Conservation (phyloP, 1,140 invertebrate species). For the Phthorimaea operculella region DNA sequence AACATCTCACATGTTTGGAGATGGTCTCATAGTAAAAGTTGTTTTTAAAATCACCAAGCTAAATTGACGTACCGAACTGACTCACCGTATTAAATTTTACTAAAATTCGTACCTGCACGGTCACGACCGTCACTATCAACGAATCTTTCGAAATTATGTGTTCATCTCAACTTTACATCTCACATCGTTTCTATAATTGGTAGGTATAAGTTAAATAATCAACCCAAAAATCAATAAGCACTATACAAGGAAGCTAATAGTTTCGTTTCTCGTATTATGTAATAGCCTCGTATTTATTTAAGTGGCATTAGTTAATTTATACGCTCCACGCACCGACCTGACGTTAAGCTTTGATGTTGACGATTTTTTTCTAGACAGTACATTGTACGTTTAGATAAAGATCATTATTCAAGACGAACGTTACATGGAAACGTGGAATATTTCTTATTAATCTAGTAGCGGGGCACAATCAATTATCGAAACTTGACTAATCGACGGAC, state of each 20-base stretch:
- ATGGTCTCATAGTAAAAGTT: no score
- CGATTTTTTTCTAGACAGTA: constrained; percentile 2
- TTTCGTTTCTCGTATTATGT: not conserved
- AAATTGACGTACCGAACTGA: no score
- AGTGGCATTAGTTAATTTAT: constrained; percentile 2
- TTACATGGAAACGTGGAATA: constrained; percentile 37
- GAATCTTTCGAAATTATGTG: no score
- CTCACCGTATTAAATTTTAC: no score
- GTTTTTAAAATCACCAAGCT: no score
- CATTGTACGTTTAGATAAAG: constrained; percentile 1
- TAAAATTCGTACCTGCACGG: no score
- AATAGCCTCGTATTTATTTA: not conserved
- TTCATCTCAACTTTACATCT: no score
- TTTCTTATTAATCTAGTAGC: constrained; percentile 62
- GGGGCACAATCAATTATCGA: constrained; percentile 59
- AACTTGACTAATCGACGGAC: constrained; percentile 58
- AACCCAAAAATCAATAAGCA: no score
- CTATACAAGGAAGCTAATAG: not conserved
- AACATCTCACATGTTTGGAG: no score
- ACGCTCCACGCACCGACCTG: not conserved
- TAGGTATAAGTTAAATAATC: no score
- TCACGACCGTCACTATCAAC: no score
- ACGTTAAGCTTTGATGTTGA: constrained; percentile 6
- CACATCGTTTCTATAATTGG: no score
- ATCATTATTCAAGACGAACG: constrained; percentile 29